Evolutionary conservation across 1,140 invertebrate genomes (phyloP).

Genomic region (Drosophila nigromelanica): DNA sequence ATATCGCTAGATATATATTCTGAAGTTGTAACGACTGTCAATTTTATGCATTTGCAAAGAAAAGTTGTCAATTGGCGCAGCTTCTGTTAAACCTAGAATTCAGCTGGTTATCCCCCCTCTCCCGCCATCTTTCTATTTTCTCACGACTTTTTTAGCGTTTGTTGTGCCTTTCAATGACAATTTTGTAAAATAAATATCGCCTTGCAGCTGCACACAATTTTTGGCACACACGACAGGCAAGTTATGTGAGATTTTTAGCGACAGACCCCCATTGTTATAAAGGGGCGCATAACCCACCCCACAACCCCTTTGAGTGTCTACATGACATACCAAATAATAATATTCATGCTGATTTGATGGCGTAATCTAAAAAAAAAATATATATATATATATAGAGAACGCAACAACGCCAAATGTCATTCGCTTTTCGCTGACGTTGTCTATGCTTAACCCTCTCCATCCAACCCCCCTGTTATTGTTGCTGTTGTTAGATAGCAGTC

Average conservation of each 20-base stretch:
- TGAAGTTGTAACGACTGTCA: no score
- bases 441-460: constrained; percentile 5
- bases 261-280: constrained; percentile 61
- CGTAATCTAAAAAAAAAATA: constrained; percentile 50
- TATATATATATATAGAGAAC: constrained; percentile 17
- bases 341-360: constrained; percentile 79
- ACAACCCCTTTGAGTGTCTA: constrained; percentile 11
- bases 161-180: constrained; percentile 49
- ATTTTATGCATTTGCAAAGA: no score
- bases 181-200: constrained; percentile 68
- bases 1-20: no score
- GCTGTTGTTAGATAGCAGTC: background rate
- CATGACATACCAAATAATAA: constrained; percentile 77
- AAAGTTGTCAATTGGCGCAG: background rate
- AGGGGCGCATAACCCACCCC: background rate
- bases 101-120: background rate
- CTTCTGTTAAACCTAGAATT: background rate
- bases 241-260: constrained; percentile 67
- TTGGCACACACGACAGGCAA: constrained; percentile 61
- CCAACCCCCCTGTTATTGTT: background rate
- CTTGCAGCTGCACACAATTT: constrained; percentile 36
- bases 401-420: constrained; percentile 61
- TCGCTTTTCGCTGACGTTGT: constrained; percentile 66
- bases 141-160: background rate
- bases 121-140: background rate